Base-by-base conservation (phyloP, 2,113 vertebrate species). In the Hippocampus guttulatus region DNA sequence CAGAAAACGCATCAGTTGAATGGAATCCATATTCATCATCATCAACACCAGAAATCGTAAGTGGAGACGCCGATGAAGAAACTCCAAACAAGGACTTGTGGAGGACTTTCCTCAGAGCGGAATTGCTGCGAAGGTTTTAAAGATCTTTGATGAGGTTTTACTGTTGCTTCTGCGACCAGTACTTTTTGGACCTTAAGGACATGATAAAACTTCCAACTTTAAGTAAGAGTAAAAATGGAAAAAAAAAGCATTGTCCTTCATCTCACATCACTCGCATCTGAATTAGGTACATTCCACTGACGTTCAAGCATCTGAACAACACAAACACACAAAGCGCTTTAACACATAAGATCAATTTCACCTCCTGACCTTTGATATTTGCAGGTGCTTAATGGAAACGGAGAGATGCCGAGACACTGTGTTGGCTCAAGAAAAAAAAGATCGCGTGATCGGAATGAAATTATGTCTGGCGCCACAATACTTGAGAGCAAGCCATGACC, bases 321-420 rank as follows among this genome's bases (percentile, higher is more conserved):
- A 30, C 58, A 61, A 61, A 70, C 52, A 66, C 27, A 68, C 65
- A 74, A 77, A 77, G 57, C 66, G 21, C 33, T 74, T 67, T 45
- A 27, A 14, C 67, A 38, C 23, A n/a, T 18, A 54, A 67, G 66
- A 78, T 84, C 74, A 74, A 78, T 76, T 84, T 74, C 69, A 80
- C 70, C 78, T 84, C 52, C 49, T 81, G 85, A 84, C 83, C 87
- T 82, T 78, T 82, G 38, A 25, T 66, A 74, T 84, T 81, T 72
- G 61, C 40, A 16, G 65, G 14, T 11, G 6, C 67, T 75, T 66
- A 71, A 73, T 78, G 75, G 74, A 74, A 75, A 49, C 72, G 41
- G n/a, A 60, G 68, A 87, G 78, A 87, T 75, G 73, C 68, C 58
- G 64, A 18, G 67, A 64, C 49, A 64, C n/a, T 68, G 64, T 49